phyloP scores from a whole-genome alignment of 2,113 vertebrate species.

The Cyprinus carpio region DNA sequence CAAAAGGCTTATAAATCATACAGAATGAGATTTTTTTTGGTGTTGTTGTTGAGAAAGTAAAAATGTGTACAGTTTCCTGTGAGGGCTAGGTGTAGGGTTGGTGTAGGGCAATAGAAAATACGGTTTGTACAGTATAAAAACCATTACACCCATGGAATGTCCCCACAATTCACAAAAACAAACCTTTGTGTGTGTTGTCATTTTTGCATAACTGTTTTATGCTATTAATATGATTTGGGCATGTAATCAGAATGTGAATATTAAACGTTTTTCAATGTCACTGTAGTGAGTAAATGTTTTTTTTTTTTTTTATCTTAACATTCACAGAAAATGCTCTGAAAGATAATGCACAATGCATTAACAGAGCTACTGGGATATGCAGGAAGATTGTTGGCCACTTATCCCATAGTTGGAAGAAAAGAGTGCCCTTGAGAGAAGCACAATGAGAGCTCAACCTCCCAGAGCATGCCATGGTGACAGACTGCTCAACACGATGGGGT shows the following conservation, averaged over 20 bases:
- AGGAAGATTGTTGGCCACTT: conserved; percentile 9
- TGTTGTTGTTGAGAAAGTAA: too few relatives aligned
- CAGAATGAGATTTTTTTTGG: too few relatives aligned
- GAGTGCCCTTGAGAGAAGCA: background rate
- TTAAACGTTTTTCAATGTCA: background rate
- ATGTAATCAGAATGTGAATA: too few relatives aligned
- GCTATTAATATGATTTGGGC: background rate
- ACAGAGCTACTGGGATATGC: background rate
- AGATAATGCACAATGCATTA: background rate
- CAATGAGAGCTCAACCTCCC: background rate
- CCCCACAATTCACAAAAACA: too few relatives aligned
- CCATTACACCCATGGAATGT: too few relatives aligned
- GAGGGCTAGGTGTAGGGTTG: too few relatives aligned
- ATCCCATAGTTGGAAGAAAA: background rate
- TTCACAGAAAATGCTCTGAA: background rate
- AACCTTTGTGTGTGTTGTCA: too few relatives aligned
- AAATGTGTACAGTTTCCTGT: too few relatives aligned
- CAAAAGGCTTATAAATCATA: too few relatives aligned
- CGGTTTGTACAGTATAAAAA: too few relatives aligned
- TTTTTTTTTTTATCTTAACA: background rate
- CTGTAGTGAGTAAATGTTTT: background rate
- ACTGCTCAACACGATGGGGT: conserved; percentile 17
- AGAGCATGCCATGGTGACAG: conserved; percentile 13
- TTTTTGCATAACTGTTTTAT: background rate
- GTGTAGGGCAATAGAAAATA: too few relatives aligned